Evolutionary conservation across 2,888 invertebrate genomes (phyloP), one percentile per base, ranked within the genome.

Genomic region (Unio pictorum): DNA sequence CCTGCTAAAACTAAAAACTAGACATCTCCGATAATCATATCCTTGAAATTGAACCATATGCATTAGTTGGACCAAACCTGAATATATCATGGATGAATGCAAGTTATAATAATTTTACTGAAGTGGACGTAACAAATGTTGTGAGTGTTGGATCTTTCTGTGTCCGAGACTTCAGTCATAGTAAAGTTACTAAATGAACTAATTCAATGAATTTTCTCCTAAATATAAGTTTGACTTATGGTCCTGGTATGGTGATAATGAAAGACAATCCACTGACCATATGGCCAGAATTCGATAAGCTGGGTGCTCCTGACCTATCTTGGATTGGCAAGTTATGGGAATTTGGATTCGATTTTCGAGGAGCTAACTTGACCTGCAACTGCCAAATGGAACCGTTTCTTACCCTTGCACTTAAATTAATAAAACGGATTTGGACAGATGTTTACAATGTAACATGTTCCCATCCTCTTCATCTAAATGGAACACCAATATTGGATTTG

Each of bases 101-200:
- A 15, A 23, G 57, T 7, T 15, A 71, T 15, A 71, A 67, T 26
- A 20, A n/a, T 8, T 54, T 68, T 20, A 6, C 23, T 28, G 55
- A 18, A 45, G 26, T 71, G 20, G 71, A 71, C 54, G 20, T 67
- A 15, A 67, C 67, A 17, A 71, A 71, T 55, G n/a, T 65, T 7
- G 18, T 71, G 8, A n/a, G 64, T 61, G 3, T 20, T 17, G 56
- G 26, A 5, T 61, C 67, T 26, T 71, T 71, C 57, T 71, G 67
- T 67, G 23, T 17, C 11, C 18, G 55, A 15, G 45, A 67, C 45
- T 71, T 30, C 58, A 65, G 67, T 26, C 17, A 54, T 28, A 71
- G 68, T 26, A 57, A 54, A 55, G 54, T 67, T 6, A 61, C 30
- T 8, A 61, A 71, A 34, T 54, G 62, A 1, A 28, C 61, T 4